Evolutionary conservation across 2,113 vertebrate species (phyloP).

Genomic region (Carassius auratus): DNA sequence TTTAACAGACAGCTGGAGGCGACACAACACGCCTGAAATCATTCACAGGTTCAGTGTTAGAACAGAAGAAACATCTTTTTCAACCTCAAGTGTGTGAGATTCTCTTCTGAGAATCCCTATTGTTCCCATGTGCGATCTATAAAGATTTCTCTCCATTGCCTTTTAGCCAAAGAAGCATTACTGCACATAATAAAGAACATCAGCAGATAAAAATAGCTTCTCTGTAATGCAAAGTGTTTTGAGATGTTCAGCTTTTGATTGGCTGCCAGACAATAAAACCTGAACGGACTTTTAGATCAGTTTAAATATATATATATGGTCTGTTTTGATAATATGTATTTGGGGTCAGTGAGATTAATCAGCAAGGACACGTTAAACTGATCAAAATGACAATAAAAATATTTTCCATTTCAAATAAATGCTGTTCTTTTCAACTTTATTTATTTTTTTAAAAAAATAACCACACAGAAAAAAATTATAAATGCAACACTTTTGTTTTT

Average conservation of each 20-base stretch:
- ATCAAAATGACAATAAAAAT: too few species aligned
- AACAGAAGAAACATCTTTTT: constrained; percentile 36
- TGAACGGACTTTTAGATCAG: not conserved
- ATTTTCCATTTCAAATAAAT: too few species aligned
- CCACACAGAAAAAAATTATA: too few species aligned
- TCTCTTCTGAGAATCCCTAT: constrained; percentile 13
- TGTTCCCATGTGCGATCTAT: constrained; percentile 16
- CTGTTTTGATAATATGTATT: too few species aligned
- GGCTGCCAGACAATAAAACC: not conserved
- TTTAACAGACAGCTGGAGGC: constrained; percentile 56
- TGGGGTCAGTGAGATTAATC: too few species aligned
- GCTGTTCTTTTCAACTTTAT: too few species aligned
- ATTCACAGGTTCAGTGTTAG: constrained; percentile 62
- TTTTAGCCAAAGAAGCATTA: not conserved
- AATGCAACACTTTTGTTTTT: too few species aligned
- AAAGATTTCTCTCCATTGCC: constrained; percentile 9
- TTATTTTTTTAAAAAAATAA: too few species aligned
- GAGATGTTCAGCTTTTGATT: not conserved
- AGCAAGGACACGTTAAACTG: too few species aligned
- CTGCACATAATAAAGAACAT: constrained; percentile 14
- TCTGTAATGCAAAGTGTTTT: not conserved
- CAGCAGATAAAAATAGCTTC: not conserved
- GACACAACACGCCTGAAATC: constrained; percentile 63
- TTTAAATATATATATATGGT: too few species aligned
- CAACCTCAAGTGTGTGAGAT: constrained; percentile 7